A percentile compares a stretch with the other conserved stretches of the same genome.
Evolutionary conservation across 1,140 invertebrate genomes (phyloP).

Genomic region (Stegodyphus mimosarum): DNA sequence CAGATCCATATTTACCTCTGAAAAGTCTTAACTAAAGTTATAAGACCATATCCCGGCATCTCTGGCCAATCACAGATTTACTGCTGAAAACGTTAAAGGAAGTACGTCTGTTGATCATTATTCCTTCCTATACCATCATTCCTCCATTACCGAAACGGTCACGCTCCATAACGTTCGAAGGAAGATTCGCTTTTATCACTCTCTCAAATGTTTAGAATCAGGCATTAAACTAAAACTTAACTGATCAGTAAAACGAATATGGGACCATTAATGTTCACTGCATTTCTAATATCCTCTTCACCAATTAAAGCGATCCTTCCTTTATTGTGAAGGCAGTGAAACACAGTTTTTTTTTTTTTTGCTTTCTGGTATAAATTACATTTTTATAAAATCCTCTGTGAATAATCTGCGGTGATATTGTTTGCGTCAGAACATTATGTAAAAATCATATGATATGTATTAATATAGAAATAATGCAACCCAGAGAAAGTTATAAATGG

Average conservation of each 20-base stretch:
- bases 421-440: background rate
- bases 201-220: background rate
- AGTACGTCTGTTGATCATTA: background rate
- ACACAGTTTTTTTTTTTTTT: background rate
- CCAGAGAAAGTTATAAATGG: too few species aligned
- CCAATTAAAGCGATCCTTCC: background rate
- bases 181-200: background rate
- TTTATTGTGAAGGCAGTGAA: background rate
- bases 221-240: background rate
- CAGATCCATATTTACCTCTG: background rate
- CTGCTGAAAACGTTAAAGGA: background rate
- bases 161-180: background rate
- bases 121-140: background rate
- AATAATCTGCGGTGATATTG: background rate
- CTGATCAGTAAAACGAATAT: background rate
- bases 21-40: background rate
- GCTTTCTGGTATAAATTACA: background rate
- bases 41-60: background rate
- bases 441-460: too few species aligned
- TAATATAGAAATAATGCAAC: too few species aligned
- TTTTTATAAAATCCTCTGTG: background rate
- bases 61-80: background rate
- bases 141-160: background rate
- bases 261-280: background rate
- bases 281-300: background rate